phyloP scores from a whole-genome alignment of 2,888 invertebrate species.

The Myopa testacea region DNA sequence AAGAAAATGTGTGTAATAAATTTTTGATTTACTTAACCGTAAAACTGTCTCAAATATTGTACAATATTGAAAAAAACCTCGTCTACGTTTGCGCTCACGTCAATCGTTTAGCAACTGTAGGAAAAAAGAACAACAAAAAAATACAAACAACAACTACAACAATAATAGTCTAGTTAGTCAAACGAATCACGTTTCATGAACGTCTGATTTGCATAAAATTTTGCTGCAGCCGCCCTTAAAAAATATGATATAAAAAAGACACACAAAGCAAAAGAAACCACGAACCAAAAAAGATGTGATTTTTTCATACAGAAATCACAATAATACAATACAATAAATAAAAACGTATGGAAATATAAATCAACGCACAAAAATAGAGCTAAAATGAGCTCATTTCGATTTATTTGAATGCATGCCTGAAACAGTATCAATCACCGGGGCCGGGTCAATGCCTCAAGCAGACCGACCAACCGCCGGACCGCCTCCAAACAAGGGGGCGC shows the following conservation, averaged over 20 bases:
- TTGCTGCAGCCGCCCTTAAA: conserved; percentile 23
- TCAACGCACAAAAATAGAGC: conserved; percentile 55
- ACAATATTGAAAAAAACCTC: too few relatives aligned
- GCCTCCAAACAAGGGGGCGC: neutral
- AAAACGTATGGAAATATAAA: conserved; percentile 15
- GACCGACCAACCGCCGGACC: neutral
- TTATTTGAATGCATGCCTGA: conserved; percentile 5
- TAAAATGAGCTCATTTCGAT: conserved; percentile 51
- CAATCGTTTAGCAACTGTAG: conserved; percentile 55
- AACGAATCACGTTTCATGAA: neutral
- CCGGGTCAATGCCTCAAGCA: conserved; percentile 5
- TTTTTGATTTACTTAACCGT: conserved; percentile 13
- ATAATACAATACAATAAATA: conserved; percentile 7
- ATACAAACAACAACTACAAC: conserved; percentile 2
- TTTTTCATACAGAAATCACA: neutral
- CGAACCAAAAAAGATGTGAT: neutral
- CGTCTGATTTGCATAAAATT: conserved; percentile 4
- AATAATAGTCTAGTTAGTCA: neutral
- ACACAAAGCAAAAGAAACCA: neutral
- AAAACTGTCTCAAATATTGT: conserved; percentile 19
- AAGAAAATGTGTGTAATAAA: neutral
- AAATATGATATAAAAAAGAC: neutral
- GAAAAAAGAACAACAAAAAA: neutral
- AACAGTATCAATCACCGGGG: neutral
- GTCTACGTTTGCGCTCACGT: too few relatives aligned